Conservation (phyloP, 1,140 invertebrate genomes). For the Aphelinus certus region DNA sequence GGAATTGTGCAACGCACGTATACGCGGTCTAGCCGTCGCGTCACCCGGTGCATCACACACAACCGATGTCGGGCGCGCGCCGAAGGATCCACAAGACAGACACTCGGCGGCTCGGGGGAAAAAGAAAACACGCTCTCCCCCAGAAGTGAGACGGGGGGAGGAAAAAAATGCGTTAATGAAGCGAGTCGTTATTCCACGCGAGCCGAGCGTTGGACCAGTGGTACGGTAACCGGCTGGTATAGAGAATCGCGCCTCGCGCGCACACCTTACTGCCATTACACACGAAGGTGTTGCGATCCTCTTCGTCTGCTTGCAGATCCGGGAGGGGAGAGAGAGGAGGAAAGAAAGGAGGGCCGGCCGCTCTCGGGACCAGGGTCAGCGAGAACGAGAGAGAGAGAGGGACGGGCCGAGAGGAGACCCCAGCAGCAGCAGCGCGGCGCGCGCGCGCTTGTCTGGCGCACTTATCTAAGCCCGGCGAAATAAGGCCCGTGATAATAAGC, state of each 20-base stretch:
- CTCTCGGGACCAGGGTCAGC: constrained; percentile 24
- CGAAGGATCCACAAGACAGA: too few species aligned
- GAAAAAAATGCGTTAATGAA: too few species aligned
- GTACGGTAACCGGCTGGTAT: too few species aligned
- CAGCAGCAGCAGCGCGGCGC: background rate
- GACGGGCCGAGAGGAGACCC: too few species aligned
- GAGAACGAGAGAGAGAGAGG: constrained; percentile 3
- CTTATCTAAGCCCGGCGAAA: constrained; percentile 38
- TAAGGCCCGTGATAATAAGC: constrained; percentile 35
- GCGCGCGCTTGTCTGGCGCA: constrained; percentile 30
- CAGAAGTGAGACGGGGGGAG: too few species aligned
- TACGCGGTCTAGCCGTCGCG: background rate
- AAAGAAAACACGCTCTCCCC: too few species aligned
- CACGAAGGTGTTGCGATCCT: constrained; percentile 51
- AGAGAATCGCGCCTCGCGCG: too few species aligned
- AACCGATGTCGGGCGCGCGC: too few species aligned
- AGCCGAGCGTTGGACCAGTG: too few species aligned
- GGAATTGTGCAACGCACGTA: background rate
- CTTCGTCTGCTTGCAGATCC: constrained; percentile 52
- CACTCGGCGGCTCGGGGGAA: too few species aligned
- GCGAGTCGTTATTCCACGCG: too few species aligned
- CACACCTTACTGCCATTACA: constrained; percentile 37
- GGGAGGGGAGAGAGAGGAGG: constrained; percentile 41
- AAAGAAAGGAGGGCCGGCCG: constrained; percentile 24
- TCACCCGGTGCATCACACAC: too few species aligned